Evolutionary conservation across 2,888 invertebrate species (phyloP), one percentile per base, ranked within the genome.

Genomic region (Luffia ferchaultella): DNA sequence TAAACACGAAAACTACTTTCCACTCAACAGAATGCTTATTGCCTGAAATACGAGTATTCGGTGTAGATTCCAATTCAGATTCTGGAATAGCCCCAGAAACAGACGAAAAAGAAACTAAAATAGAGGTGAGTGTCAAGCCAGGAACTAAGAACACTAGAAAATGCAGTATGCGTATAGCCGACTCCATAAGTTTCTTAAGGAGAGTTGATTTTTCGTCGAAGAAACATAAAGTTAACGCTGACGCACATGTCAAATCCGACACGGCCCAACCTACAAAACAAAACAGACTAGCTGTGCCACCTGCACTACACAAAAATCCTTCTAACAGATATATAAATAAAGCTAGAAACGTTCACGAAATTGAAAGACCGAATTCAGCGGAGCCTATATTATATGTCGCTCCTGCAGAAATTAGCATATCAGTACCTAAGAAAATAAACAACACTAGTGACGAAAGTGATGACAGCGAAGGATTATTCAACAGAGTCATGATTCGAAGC

Each of bases 381-480:
- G 79, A 79, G 41, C 56, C 68, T 17, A 55, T 70, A 18, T 65
- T 74, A 50, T 77, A 74, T 0, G 77, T 80, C 55, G 63, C 70
- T 49, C 63, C 64, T 3, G 55, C 73, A 7, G 76, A 71, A 55
- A 66, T 71, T 46, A 60, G 79, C 45, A 50, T 75, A 15, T 62
- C 78, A n/a, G 67, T 71, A 49, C 67, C 79, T 7, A 79, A 75
- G 54, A 19, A 19, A 18, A 61, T 75, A 53, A 80, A 77, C 40
- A 83, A 83, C 41, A 83, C 83, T 55, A 82, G 83, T 51, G 83
- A 83, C 60, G 83, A 83, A 46, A 83, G 83, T 50, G 83, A 82
- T 54, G 83, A 82, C 30, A 80, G 83, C 69, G 83, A 83, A 67
- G 83, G 83, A 65, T 66, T 76, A 46, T 83, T 83, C 51, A 77